Percentiles rank a stretch among this genome's conserved stretches.
These are phyloP conservation scores for Cyrtonyx montezumae DNA, from an alignment of 2,113 vertebrate species.

Conservation along the genomic window DNA sequence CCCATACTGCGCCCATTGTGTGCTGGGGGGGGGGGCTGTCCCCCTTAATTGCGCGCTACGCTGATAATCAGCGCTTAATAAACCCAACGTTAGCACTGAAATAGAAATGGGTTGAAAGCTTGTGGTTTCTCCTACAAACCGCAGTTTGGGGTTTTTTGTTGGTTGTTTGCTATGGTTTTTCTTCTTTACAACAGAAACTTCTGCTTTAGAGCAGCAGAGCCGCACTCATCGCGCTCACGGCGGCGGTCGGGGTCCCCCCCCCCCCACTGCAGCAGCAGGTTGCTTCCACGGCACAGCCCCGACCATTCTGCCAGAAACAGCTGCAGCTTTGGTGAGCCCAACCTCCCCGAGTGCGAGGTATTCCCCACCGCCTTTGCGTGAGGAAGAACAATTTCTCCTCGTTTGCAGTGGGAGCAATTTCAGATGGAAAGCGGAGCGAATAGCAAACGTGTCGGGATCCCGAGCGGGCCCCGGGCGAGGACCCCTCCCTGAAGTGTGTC, in stretches of 20 bases:
- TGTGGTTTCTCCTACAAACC: slow-evolving; percentile 53
- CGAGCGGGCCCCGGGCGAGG: not conserved
- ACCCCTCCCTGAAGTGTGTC: not conserved
- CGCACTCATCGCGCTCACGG: not conserved
- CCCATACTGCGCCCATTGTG: slow-evolving; percentile 2
- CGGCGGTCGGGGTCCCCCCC: too few species aligned
- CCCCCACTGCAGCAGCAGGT: not conserved
- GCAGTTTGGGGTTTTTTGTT: not conserved
- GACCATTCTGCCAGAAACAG: not conserved
- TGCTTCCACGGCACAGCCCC: not conserved
- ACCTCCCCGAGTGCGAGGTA: not conserved
- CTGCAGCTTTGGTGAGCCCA: not conserved
- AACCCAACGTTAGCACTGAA: not conserved
- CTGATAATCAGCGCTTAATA: not conserved
- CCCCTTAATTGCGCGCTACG: accelerated
- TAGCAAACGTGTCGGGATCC: not conserved
- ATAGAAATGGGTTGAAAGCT: slow-evolving; percentile 20
- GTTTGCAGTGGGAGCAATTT: not conserved
- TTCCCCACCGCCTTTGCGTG: not conserved
- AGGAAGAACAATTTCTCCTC: not conserved
- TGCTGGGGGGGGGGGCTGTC: not conserved
- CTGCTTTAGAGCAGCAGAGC: slow-evolving; percentile 22
- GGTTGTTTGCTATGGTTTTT: not conserved
- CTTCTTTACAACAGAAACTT: not conserved
- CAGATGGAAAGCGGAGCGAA: not conserved